Percentiles rank a stretch among this genome's conserved stretches.
Evolutionary conservation across 2,797 vertebrate genomes (phyloP).

Genomic region (Ibycter americanus): DNA sequence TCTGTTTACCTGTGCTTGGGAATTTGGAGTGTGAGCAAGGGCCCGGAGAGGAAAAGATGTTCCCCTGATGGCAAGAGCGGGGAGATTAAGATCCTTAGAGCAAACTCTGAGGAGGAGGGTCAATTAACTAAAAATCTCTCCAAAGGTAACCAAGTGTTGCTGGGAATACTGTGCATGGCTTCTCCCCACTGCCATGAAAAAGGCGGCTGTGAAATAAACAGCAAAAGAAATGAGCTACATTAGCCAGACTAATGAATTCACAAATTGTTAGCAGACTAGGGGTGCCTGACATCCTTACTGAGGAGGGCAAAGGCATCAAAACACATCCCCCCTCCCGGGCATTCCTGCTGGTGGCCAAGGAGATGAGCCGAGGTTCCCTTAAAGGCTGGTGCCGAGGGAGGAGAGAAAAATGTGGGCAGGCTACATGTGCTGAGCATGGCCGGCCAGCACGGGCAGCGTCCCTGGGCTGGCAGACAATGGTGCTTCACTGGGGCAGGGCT

Average conservation of each 20-base stretch:
- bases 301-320: neutral
- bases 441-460: neutral
- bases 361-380: neutral
- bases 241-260: neutral
- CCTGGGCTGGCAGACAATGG: neutral
- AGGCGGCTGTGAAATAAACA: neutral
- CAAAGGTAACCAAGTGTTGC: neutral
- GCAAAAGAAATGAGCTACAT: neutral
- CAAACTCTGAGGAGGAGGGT: neutral
- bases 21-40: neutral
- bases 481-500: neutral
- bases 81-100: neutral
- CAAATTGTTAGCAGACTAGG: neutral
- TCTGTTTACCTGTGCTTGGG: neutral
- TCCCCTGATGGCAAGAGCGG: neutral
- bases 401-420: neutral
- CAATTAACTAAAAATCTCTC: neutral
- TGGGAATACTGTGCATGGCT: neutral
- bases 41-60: neutral
- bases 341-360: conserved; percentile 2
- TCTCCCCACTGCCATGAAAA: neutral
- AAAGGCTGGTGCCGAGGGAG: neutral
- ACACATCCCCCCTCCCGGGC: neutral
- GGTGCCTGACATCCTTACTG: neutral
- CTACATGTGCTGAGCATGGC: neutral